phyloP scores from a whole-genome alignment of 1,140 invertebrate species.

The Philaenus spumarius region DNA sequence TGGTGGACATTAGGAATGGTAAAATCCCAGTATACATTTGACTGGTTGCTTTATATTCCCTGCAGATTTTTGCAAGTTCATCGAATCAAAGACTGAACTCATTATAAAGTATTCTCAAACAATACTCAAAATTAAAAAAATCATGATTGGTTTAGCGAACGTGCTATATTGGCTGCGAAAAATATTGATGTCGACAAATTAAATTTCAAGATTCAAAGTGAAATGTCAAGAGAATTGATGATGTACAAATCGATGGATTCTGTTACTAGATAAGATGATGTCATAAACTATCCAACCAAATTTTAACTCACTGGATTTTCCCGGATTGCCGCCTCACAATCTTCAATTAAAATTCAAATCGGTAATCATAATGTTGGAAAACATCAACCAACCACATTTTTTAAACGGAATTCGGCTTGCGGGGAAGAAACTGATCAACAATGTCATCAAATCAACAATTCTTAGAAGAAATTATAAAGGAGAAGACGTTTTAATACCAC shows the following conservation, averaged over 20 bases:
- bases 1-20: constrained; percentile 16
- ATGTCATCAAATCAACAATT: constrained; percentile 1
- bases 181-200: constrained; percentile 39
- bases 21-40: not conserved
- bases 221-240: constrained; percentile 23
- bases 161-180: constrained; percentile 38
- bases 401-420: constrained; percentile 23
- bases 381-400: constrained; percentile 28
- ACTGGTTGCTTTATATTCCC: constrained; percentile 22
- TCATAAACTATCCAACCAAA: constrained; percentile 39
- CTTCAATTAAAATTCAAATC: constrained; percentile 25
- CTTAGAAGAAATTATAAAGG: not conserved
- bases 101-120: constrained; percentile 38
- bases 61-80: constrained; percentile 25
- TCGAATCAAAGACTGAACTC: constrained; percentile 33
- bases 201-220: constrained; percentile 28
- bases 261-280: constrained; percentile 34
- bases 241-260: constrained; percentile 39
- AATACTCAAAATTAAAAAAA: constrained; percentile 36
- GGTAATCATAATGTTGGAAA: constrained; percentile 38
- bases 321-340: constrained; percentile 38
- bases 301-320: constrained; percentile 36
- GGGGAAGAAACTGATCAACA: constrained; percentile 13
- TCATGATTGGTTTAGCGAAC: constrained; percentile 37
- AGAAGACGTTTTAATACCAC: too few relatives aligned